A percentile compares a stretch with the other conserved stretches of the same genome.
These are phyloP conservation scores for Opisthocomus hoazin DNA, from an alignment of 2,113 vertebrate genomes.

Conservation along the genomic window DNA sequence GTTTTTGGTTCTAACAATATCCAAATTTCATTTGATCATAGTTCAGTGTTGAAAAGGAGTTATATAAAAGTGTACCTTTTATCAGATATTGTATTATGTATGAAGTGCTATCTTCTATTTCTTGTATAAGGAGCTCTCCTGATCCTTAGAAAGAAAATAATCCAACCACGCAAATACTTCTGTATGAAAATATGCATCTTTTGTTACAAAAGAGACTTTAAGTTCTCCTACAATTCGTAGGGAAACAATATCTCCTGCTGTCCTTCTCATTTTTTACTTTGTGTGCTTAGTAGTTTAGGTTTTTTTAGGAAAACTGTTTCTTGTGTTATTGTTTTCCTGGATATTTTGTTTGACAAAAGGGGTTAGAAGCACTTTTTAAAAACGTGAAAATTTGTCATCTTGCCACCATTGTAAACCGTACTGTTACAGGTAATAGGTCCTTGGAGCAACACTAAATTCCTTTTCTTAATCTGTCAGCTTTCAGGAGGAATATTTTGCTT, in stretches of 20 bases:
- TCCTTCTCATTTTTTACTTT: background rate
- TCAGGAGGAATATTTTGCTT: background rate
- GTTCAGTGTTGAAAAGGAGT: background rate
- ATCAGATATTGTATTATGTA: background rate
- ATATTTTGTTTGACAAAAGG: background rate
- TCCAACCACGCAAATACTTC: background rate
- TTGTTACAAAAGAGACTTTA: background rate
- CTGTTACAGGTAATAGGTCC: background rate
- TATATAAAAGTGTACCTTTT: background rate
- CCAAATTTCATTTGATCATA: background rate
- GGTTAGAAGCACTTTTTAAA: background rate
- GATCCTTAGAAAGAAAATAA: background rate
- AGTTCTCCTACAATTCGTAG: background rate
- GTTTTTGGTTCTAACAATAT: background rate
- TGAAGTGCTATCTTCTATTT: background rate
- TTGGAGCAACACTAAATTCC: background rate
- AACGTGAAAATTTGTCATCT: background rate
- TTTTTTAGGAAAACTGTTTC: background rate
- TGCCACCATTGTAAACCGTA: background rate
- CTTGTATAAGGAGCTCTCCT: background rate
- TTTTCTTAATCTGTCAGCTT: background rate
- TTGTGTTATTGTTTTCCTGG: background rate
- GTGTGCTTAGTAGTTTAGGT: rapidly evolving
- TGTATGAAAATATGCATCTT: background rate
- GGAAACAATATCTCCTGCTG: background rate